Percentiles rank a stretch among this genome's conserved stretches.
phyloP scores from a whole-genome alignment of 2,113 vertebrate species.

The Lycocorax pyrrhopterus region DNA sequence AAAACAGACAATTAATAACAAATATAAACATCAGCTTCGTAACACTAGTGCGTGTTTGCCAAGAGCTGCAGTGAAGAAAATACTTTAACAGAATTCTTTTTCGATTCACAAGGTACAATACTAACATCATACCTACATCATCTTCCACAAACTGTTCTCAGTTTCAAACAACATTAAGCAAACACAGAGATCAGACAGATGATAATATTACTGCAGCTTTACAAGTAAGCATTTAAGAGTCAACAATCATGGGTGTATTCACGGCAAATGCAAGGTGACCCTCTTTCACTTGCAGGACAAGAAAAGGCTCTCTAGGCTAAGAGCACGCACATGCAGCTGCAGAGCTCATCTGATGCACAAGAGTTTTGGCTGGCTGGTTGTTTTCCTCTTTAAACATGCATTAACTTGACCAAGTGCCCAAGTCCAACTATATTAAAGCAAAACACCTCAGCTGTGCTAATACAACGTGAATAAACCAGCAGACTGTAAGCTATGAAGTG shows the following conservation, averaged over 20 bases:
- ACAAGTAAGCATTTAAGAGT: not conserved
- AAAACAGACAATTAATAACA: constrained; percentile 55
- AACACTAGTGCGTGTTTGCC: not conserved
- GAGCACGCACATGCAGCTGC: not conserved
- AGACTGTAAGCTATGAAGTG: not conserved
- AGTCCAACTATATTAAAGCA: not conserved
- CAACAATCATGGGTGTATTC: not conserved
- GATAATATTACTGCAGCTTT: not conserved
- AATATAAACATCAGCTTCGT: not conserved
- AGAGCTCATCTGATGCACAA: not conserved
- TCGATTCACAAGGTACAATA: not conserved
- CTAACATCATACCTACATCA: not conserved
- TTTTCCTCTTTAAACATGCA: not conserved
- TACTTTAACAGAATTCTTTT: not conserved
- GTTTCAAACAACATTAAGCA: not conserved
- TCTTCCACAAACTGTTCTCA: not conserved
- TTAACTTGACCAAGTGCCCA: not conserved
- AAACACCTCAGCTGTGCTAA: not conserved
- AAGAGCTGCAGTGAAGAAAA: not conserved
- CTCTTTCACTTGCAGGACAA: not conserved
- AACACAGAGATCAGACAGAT: not conserved
- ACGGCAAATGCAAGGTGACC: not conserved
- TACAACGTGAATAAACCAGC: not conserved
- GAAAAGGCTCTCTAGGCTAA: not conserved
- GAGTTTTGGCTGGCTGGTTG: not conserved